Evolutionary conservation across 2,113 vertebrate genomes (phyloP), one percentile per base, ranked within the genome.

Genomic region (Oryctolagus cuniculus): DNA sequence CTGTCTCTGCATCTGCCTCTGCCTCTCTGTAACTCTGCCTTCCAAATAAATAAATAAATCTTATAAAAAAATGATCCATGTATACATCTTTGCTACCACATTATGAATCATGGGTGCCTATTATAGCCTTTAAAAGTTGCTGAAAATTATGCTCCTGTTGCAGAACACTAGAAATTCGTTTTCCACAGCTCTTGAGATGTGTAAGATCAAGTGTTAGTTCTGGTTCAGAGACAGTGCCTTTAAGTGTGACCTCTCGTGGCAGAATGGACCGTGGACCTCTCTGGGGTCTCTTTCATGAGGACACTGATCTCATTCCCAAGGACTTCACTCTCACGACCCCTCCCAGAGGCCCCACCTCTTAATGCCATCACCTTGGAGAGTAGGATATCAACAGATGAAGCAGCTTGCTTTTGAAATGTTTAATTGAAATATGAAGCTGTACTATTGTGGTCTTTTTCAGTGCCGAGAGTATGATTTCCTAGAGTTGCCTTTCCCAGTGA

Each of bases 401-500:
- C 53, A 55, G 49, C 38, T 31, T 51, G 17, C 17, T 53, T 74
- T 69, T 66, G 21, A n/a, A 91, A 84, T 21, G 49, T 87, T 87
- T 79, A 70, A 79, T 36, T 84, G 17, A 82, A 95, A 89, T 83
- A 80, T 29, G 83, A 77, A 66, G 16, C 4, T 44, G 11, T 15
- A 24, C 80, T 49, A 61, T 69, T 38, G 55, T 66, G 11, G 51
- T 72, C 38, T 95, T 77, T 90, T 80, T 69, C 93, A 67, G 34
- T 70, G 55, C 6, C 7, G 44, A 86, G 66, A 79, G 63, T 44
- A 21, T 22, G n/a, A 73, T 81, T 82, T 93, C 34, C 31, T 53
- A 25, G 61, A 29, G 27, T 29, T 64, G 7, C 69, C 36, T 95
- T 22, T 74, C 2, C 19, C 16, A 1, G 0, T 67, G 51, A 88